Evolutionary conservation across 2,113 vertebrate species (phyloP).

Genomic region (Cricetomys ansorgei): DNA sequence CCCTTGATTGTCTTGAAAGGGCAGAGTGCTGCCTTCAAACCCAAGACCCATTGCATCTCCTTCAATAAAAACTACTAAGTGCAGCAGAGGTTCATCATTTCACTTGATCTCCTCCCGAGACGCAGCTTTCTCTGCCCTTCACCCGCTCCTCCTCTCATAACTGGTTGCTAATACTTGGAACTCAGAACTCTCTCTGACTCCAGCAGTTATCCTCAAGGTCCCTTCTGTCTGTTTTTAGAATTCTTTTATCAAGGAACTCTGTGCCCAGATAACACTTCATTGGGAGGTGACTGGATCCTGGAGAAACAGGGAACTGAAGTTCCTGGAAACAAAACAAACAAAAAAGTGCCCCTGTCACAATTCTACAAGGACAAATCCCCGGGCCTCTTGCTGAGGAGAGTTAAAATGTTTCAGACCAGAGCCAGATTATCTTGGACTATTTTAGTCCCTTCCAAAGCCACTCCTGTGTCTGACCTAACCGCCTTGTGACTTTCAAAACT

Average conservation of each 20-base stretch:
- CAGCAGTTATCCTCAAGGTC: too few species aligned
- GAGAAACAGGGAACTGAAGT: neutral
- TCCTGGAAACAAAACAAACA: neutral
- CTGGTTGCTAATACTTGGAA: too few species aligned
- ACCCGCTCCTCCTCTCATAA: too few species aligned
- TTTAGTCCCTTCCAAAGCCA: neutral
- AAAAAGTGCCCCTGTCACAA: neutral
- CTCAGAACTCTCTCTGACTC: neutral
- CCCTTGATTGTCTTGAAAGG: neutral
- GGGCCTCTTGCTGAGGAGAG: neutral
- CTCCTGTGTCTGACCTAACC: neutral
- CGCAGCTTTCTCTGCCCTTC: neutral
- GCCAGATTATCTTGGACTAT: neutral
- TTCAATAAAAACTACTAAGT: too few species aligned
- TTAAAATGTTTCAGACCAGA: neutral
- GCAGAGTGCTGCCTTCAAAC: neutral
- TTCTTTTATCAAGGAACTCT: neutral
- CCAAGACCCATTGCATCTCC: neutral
- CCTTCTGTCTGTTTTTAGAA: neutral
- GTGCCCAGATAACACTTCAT: neutral
- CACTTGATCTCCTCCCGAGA: neutral
- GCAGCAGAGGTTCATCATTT: too few species aligned
- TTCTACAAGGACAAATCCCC: neutral
- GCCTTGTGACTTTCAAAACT: neutral
- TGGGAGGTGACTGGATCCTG: too few species aligned